Conservation (phyloP, 2,113 vertebrate species). For the Coturnix japonica region DNA sequence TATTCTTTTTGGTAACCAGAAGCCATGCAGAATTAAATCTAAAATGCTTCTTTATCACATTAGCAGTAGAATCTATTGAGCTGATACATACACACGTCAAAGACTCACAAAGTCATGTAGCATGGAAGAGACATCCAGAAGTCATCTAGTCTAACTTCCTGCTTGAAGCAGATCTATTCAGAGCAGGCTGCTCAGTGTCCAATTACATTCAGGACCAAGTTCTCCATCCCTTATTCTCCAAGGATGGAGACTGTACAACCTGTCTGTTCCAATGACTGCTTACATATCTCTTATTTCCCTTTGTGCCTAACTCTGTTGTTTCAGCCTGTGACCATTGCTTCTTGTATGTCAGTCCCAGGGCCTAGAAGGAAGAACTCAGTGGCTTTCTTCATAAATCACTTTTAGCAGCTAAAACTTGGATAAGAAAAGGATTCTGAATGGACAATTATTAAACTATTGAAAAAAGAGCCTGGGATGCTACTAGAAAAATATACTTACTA, state of each 20-base stretch:
- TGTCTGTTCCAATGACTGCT: not conserved
- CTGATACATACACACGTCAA: accelerated
- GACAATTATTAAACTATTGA: not conserved
- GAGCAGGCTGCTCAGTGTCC: not conserved
- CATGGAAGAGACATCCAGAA: not conserved
- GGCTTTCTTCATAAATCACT: not conserved
- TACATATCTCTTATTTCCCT: not conserved
- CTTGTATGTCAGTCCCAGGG: not conserved
- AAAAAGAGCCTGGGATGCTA: not conserved
- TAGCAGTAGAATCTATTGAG: not conserved
- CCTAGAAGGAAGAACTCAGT: not conserved
- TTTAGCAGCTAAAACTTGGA: not conserved
- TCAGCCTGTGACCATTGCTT: not conserved
- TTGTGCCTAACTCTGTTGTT: not conserved
- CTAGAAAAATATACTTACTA: not conserved
- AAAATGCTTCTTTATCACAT: not conserved
- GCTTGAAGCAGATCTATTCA: not conserved
- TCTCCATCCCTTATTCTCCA: not conserved
- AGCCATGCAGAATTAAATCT: not conserved
- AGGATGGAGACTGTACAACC: not conserved
- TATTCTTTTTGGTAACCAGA: not conserved
- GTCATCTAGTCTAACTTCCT: not conserved
- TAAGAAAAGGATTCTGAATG: not conserved
- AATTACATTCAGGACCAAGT: not conserved
- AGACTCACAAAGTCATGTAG: not conserved